Base-by-base conservation (phyloP, 2,113 vertebrate genomes). In the Gasterosteus nipponicus region DNA sequence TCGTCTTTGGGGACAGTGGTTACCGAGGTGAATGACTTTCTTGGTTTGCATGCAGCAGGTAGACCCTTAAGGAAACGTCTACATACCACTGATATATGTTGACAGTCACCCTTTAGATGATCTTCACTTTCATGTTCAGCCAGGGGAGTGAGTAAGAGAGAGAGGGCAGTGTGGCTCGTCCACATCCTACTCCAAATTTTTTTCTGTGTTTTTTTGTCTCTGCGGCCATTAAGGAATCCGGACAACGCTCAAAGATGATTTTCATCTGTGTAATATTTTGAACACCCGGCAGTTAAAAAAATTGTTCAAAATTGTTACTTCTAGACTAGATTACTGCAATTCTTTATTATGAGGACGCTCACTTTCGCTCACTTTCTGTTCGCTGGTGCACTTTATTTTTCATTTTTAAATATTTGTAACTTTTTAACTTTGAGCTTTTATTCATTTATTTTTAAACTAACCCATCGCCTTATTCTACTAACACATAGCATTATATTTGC, bases 61-160 rank as follows among this genome's bases (percentile, higher is more conserved):
- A 69, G 22, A 73, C 14, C 67, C 83, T 78, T 53, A 22, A 64
- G 60, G 63, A 47, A 19, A 75, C 18, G 60, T 76, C 70, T 49
- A 64, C 62, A 70, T n/a, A 38, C 26, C 51, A 60, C 72, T 86
- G 76, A 85, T 87, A 58, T 15, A 54, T 62, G 22, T 41, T 75
- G 77, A 85, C 84, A 79, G 54, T 74, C 77, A 47, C 62, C 73
- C 77, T 78, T 75, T 69, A 69, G 64, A 81, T 80, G 75, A 82
- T 80, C 44, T 61, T 82, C 53, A 63, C 22, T 46, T 81, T 56
- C 41, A 16, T 60, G 51, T 38, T 80, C 51, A 71, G 58, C 47
- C 54, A 16, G 46, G 60, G 53, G 60, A 73, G 31, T 38, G 29
- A 63, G 42, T 1, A 0, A 56, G 31, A 46, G 12, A 44, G n/a